Conservation (phyloP, 2,888 invertebrate species). For the Drosophila setosimentum region DNA sequence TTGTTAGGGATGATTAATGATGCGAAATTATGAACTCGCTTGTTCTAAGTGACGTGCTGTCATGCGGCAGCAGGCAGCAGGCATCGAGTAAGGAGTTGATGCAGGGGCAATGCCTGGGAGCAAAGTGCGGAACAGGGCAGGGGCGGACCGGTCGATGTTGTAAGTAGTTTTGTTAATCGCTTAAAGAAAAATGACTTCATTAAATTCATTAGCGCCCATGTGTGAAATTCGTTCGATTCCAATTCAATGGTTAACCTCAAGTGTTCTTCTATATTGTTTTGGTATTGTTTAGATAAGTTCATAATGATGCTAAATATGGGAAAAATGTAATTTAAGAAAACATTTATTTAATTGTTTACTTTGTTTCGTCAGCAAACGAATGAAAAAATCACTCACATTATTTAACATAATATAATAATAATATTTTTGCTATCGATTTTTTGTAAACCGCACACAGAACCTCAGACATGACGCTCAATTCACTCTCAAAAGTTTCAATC, state of each 20-base stretch:
- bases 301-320: slow-evolving; percentile 2
- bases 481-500: slow-evolving; percentile 47
- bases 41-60: slow-evolving; percentile 72
- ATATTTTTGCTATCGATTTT: neutral
- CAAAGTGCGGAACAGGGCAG: slow-evolving; percentile 7
- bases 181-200: slow-evolving; percentile 83
- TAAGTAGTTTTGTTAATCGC: slow-evolving; percentile 79
- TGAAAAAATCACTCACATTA: neutral
- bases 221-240: slow-evolving; percentile 81
- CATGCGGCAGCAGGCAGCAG: slow-evolving; percentile 38
- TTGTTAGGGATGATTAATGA: slow-evolving; percentile 80
- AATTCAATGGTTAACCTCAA: slow-evolving; percentile 46
- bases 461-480: neutral
- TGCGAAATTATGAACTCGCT: slow-evolving; percentile 82
- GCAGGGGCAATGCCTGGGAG: slow-evolving; percentile 8
- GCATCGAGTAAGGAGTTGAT: slow-evolving; percentile 2
- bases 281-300: neutral
- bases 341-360: neutral
- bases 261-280: neutral
- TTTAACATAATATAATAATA: neutral
- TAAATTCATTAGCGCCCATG: slow-evolving; percentile 83
- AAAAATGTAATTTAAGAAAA: neutral
- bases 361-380: neutral
- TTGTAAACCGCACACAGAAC: neutral
- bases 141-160: slow-evolving; percentile 33